These are phyloP conservation scores for Megaceryle torquata DNA, from an alignment of 2,113 vertebrate species.

Conservation along the genomic window DNA sequence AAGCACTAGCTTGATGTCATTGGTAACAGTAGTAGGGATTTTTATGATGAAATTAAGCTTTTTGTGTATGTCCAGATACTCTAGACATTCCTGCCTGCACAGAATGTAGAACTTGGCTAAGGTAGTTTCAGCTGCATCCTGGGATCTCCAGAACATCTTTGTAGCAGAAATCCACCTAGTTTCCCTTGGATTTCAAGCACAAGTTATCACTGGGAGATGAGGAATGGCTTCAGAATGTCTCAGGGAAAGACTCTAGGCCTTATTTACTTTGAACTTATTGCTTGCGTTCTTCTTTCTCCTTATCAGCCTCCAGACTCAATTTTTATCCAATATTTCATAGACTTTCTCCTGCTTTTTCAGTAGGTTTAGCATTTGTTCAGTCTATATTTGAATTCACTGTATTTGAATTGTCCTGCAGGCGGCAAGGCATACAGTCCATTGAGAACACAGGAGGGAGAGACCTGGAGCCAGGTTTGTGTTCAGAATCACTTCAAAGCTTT, in stretches of 20 bases:
- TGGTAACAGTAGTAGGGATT: neutral
- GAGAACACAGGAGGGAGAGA: neutral
- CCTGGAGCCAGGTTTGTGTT: conserved; percentile 5
- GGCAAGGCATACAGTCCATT: neutral
- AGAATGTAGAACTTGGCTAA: neutral
- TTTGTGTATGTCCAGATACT: neutral
- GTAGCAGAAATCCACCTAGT: neutral
- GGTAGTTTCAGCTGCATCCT: neutral
- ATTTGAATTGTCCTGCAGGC: conserved; percentile 9
- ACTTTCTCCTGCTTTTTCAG: neutral
- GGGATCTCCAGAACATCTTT: neutral
- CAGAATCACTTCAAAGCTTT: neutral
- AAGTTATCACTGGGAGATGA: neutral
- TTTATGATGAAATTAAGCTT: neutral
- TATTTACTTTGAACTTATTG: conserved; percentile 4
- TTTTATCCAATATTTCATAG: neutral
- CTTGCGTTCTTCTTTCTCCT: neutral
- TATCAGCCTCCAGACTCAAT: neutral
- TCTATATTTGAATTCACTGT: neutral
- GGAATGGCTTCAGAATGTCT: neutral
- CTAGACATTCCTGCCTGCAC: neutral
- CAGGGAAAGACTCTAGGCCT: neutral
- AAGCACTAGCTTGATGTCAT: neutral
- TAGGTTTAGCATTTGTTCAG: neutral
- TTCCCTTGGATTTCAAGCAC: neutral